Evolutionary conservation across 2,888 invertebrate genomes (phyloP), one percentile per base, ranked within the genome.

Genomic region (Scrobipalpa atriplicella): DNA sequence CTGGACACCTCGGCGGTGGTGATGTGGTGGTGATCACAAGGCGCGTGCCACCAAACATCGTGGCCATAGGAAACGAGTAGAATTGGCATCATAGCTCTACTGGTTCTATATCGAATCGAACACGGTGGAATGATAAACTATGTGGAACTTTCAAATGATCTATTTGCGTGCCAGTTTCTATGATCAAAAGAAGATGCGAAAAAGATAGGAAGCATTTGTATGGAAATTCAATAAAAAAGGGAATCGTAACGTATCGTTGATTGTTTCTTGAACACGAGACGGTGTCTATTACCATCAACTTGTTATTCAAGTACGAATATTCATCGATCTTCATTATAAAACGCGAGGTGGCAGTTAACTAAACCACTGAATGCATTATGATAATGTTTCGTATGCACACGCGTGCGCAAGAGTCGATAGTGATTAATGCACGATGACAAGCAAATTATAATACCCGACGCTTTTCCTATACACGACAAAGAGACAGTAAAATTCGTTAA

Each of bases 1-100:
- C 3, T n/a, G 47, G 47, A n/a, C 47, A 47, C 47, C 29, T 5
- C 29, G 5, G 29, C 29, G 47, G n/a, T 47, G n/a, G n/a, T n/a
- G n/a, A 47, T n/a, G n/a, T n/a, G 16, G 47, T 10, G 18, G 54
- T 56, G 54, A 56, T 21, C 54, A 56, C 54, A 21, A 56, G 54
- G 54, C 54, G 54, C 54, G 54, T 56, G 54, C 54, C 29, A 21
- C 29, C 54, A 21, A 11, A 2, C 2, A 10, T 5, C 13, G 11
- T 13, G 6, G 21, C 13, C 21, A 9, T 56, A 13, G 21, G 29
- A 11, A 56, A 5, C 54, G 54, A n/a, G 1, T 3, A 56, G 54
- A 56, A 21, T 11, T 56, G 54, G 13, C 54, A 29, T 21, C 3
- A 6, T 56, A 11, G 21, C 10, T 56, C 10, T 16, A 47, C 47